Base-by-base conservation (phyloP, 2,888 invertebrate genomes). In the Pemphredon lugubris region DNA sequence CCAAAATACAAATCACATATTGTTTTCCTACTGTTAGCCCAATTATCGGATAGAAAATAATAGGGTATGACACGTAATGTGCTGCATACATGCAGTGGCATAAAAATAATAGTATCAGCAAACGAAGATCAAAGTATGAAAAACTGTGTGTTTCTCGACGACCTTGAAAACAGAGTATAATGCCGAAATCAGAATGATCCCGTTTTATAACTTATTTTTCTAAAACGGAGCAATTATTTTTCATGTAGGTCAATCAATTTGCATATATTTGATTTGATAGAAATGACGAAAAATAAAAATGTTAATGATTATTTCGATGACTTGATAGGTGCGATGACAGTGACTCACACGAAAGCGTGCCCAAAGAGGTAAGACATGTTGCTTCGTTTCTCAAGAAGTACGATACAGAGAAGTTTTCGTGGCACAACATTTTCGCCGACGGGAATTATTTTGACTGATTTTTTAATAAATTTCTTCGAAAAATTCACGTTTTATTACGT, bases 301-400 rank as follows among this genome's bases (percentile, higher is more conserved):
- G 20, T 20, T 30, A 58, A 54, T 7, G 40, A 58, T 37, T 60
- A 61, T 67, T 23, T 58, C 58, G 75, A 69, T 42, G 54, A 57
- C 48, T 67, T 57, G 64, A 53, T 59, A 53, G 64, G 51, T 64
- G 51, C 70, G 60, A 71, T 84, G 86, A 85, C 84, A 87, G 82
- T 87, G 87, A 87, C 83, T 86, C 85, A 87, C 77, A 76, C 83
- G 82, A 79, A 82, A 84, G 83, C 85, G 81, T 83, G 84, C 67
- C 75, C 60, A 67, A 65, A 63, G 67, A 53, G 42, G 58, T 47
- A 58, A 60, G 53, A 40, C 66, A 30, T 58, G 55, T 57, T 53
- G 57, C 59, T 59, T 34, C 6, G 20, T 34, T 60, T 40, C 18
- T 2, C 23, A 11, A 26, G 20, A 42, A 39, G 14, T 7, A 51